Conservation (phyloP, 2,888 invertebrate species). For the Drosophila demipolita region DNA sequence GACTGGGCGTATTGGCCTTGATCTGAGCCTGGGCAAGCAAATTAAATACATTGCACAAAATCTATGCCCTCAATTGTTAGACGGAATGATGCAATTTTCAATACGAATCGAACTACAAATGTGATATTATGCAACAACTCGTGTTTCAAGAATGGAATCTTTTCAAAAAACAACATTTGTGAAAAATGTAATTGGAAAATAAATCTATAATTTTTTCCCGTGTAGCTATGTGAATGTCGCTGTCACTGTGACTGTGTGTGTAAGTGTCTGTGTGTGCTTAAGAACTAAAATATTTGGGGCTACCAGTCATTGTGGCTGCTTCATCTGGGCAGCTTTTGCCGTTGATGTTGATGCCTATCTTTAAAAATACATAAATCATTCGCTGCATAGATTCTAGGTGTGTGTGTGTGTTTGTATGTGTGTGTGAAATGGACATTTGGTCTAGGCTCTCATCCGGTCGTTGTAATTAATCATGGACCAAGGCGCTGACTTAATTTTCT, state of each 20-base stretch:
- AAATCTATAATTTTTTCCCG: not conserved
- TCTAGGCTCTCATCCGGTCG: slow-evolving; percentile 46
- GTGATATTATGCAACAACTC: not conserved
- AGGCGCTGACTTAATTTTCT: slow-evolving; percentile 77
- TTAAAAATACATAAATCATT: slow-evolving; percentile 77
- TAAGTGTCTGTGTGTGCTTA: not conserved
- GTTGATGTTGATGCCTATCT: slow-evolving; percentile 80
- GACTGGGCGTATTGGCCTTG: slow-evolving; percentile 21
- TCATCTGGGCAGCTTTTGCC: slow-evolving; percentile 72
- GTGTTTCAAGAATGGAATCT: not conserved
- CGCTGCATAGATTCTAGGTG: slow-evolving; percentile 15
- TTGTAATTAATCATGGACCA: slow-evolving; percentile 73
- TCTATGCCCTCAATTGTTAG: not conserved
- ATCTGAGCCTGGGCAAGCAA: not conserved
- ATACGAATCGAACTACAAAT: not conserved
- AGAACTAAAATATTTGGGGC: slow-evolving; percentile 20
- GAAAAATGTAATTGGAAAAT: not conserved
- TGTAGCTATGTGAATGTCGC: slow-evolving; percentile 18
- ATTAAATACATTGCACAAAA: not conserved
- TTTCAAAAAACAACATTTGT: not conserved
- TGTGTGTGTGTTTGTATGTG: slow-evolving; percentile 3
- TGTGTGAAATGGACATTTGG: slow-evolving; percentile 39
- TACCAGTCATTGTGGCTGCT: slow-evolving; percentile 62
- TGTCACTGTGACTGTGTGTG: slow-evolving; percentile 26
- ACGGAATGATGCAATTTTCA: not conserved